These are phyloP conservation scores for Sparus aurata DNA, from an alignment of 2,797 vertebrate genomes.

Conservation along the genomic window DNA sequence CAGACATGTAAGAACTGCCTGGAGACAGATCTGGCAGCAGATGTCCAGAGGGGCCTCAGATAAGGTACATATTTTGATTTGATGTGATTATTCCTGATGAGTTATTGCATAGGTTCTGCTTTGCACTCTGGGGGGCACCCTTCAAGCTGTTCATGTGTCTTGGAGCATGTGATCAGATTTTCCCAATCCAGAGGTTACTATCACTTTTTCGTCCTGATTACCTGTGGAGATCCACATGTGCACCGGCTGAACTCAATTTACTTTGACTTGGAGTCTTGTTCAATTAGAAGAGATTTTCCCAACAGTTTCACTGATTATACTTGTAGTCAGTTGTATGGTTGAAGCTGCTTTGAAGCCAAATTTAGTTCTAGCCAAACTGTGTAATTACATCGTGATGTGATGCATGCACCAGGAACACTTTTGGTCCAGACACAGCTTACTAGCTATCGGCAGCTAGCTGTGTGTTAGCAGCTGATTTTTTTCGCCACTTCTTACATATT, in stretches of 20 bases:
- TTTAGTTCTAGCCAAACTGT: too few species aligned
- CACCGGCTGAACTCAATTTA: slow-evolving; percentile 6
- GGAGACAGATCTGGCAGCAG: slow-evolving; percentile 34
- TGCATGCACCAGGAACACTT: too few species aligned
- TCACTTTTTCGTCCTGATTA: neutral
- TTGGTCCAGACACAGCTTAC: too few species aligned
- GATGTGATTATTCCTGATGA: slow-evolving; percentile 53
- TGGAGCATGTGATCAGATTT: neutral
- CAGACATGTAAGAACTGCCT: slow-evolving; percentile 33
- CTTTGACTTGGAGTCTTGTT: slow-evolving; percentile 7
- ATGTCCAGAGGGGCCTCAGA: slow-evolving; percentile 28
- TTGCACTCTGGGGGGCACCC: neutral
- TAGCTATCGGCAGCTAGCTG: too few species aligned
- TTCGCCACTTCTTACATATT: too few species aligned
- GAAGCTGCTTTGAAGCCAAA: neutral
- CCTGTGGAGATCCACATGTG: neutral
- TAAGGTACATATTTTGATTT: slow-evolving; percentile 34
- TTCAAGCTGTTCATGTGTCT: neutral
- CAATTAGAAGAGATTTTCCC: slow-evolving; percentile 1
- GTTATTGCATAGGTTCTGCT: slow-evolving; percentile 6
- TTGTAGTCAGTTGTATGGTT: neutral
- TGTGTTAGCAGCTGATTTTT: too few species aligned
- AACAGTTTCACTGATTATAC: neutral
- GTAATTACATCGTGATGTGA: too few species aligned
- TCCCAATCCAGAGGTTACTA: neutral